Conservation (phyloP, 1,140 invertebrate genomes). For the Chrysomallon squamiferum region DNA sequence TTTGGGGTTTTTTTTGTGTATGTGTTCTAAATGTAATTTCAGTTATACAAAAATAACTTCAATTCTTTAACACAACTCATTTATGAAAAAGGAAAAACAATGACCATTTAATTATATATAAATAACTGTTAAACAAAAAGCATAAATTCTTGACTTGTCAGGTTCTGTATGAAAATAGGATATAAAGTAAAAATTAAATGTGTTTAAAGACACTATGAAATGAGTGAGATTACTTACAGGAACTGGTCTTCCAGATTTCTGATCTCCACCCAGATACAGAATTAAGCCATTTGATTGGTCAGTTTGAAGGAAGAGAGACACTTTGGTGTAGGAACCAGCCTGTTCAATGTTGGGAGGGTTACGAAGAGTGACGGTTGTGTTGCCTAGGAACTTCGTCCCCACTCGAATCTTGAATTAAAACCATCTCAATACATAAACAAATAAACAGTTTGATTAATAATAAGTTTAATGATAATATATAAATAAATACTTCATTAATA, state of each 20-base stretch:
- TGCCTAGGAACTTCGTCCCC: conserved; percentile 84
- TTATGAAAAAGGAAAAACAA: no score
- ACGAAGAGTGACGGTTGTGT: conserved; percentile 82
- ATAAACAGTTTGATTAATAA: background rate
- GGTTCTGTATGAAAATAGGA: background rate
- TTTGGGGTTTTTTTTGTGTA: no score
- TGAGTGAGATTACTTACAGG: background rate
- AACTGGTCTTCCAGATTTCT: conserved; percentile 9
- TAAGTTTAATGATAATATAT: background rate
- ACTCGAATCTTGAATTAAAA: conserved; percentile 74
- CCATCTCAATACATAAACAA: conserved; percentile 4
- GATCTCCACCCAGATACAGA: conserved; percentile 77
- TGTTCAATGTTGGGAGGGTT: conserved; percentile 83
- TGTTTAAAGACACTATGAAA: no score
- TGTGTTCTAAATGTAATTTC: no score
- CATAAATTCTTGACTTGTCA: background rate
- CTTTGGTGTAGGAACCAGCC: conserved; percentile 82
- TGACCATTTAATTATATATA: no score
- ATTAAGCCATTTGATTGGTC: conserved; percentile 80
- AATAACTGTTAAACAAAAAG: no score
- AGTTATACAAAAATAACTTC: no score
- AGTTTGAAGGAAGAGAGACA: conserved; percentile 86
- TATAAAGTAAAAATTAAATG: no score
- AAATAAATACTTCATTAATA: background rate
- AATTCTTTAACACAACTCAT: no score